Conservation (phyloP, 2,797 vertebrate genomes). For the Danio albolineatus region DNA sequence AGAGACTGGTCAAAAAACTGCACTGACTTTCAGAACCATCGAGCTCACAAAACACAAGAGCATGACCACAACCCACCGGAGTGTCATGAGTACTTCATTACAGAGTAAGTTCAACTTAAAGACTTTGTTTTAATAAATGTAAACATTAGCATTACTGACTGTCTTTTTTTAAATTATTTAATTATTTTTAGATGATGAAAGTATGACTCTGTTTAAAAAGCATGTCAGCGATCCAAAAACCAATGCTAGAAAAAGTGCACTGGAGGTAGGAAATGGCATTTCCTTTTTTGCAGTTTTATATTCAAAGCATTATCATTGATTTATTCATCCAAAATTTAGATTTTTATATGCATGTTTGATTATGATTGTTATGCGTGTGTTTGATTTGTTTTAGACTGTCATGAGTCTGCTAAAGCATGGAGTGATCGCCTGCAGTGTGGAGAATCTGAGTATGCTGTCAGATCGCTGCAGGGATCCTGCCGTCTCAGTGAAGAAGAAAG, state of each 20-base stretch:
- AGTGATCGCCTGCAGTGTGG: constrained; percentile 71
- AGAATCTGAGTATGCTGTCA: constrained; percentile 81
- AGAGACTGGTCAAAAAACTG: constrained; percentile 70
- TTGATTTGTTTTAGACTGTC: constrained; percentile 79
- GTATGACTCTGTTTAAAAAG: constrained; percentile 81
- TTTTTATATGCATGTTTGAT: too few species aligned
- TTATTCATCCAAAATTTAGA: neutral
- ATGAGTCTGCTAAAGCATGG: constrained; percentile 85
- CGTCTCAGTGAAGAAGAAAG: constrained; percentile 91
- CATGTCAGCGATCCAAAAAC: constrained; percentile 85
- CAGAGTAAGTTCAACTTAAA: constrained; percentile 45
- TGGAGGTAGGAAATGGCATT: constrained; percentile 82
- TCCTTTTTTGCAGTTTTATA: too few species aligned
- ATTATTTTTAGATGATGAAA: constrained; percentile 77
- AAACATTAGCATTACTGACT: neutral
- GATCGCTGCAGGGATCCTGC: constrained; percentile 91
- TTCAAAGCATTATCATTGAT: too few species aligned
- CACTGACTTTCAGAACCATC: constrained; percentile 78
- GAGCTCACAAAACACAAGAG: constrained; percentile 70
- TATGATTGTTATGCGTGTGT: neutral
- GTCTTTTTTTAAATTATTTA: neutral
- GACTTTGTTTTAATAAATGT: neutral
- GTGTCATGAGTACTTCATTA: constrained; percentile 13
- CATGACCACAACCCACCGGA: constrained; percentile 4
- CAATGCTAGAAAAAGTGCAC: constrained; percentile 89